Conservation (phyloP, 2,888 invertebrate genomes). For the Sphecodes monilicornis region DNA sequence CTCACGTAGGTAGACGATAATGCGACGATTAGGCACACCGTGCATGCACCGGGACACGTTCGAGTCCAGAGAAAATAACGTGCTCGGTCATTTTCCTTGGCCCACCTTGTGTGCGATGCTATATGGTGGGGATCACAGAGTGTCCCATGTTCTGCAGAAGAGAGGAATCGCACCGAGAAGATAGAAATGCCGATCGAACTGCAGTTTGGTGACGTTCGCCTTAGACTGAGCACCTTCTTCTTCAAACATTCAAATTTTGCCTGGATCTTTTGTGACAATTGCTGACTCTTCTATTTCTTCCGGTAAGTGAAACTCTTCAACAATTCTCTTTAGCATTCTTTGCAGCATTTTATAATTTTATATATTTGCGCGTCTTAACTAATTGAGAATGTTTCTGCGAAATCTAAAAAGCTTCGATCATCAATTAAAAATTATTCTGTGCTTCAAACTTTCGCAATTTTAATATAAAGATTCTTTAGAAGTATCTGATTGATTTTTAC, state of each 20-base stretch:
- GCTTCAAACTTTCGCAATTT: background rate
- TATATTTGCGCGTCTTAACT: too few relatives aligned
- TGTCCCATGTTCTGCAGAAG: background rate
- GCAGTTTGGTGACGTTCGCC: conserved; percentile 42
- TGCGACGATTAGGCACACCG: too few relatives aligned
- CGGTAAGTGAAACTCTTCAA: background rate
- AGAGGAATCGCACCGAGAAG: conserved; percentile 44
- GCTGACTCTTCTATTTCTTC: background rate
- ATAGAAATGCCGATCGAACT: conserved; percentile 30
- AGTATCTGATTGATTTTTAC: background rate
- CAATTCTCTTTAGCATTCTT: background rate
- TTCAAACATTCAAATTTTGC: background rate
- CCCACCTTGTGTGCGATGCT: background rate
- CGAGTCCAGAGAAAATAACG: background rate
- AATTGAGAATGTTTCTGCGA: background rate
- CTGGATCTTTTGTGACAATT: background rate
- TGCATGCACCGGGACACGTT: background rate
- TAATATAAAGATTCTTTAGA: background rate
- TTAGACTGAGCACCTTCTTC: background rate
- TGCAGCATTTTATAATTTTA: too few relatives aligned
- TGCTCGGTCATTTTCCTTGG: background rate
- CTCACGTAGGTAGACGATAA: conserved; percentile 5
- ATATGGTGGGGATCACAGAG: conserved; percentile 53
- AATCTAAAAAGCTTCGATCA: too few relatives aligned
- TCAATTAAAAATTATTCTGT: background rate